phyloP scores from a whole-genome alignment of 2,888 invertebrate genomes.

The Neoscelio sp. region DNA sequence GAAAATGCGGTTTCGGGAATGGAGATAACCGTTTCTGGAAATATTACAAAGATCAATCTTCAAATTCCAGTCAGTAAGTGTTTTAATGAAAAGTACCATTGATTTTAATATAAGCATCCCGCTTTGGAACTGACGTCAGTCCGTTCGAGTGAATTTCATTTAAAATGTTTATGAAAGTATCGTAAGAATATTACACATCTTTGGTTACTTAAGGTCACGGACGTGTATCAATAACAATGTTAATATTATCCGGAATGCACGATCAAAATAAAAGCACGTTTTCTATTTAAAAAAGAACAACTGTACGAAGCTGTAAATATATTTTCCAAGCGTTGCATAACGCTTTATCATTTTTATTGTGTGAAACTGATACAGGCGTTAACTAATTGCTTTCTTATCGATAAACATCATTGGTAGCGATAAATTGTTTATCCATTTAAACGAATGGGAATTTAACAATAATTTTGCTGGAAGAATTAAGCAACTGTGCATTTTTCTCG shows the following conservation, averaged over 20 bases:
- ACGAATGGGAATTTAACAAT: conserved; percentile 19
- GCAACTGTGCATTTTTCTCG: not conserved
- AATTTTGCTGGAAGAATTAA: conserved; percentile 9
- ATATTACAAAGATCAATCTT: conserved; percentile 67
- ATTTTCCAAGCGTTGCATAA: not conserved
- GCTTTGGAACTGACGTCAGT: no score
- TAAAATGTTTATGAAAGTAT: not conserved
- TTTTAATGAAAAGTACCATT: not conserved
- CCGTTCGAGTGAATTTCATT: no score
- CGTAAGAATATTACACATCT: not conserved
- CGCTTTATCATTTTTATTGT: not conserved
- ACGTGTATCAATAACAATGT: conserved; percentile 18
- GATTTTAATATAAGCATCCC: not conserved
- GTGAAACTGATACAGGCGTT: not conserved
- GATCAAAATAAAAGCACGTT: conserved; percentile 3
- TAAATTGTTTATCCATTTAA: conserved; percentile 7
- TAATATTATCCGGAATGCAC: conserved; percentile 16
- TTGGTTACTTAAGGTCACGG: conserved; percentile 28
- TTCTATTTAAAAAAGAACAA: not conserved
- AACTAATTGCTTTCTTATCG: conserved; percentile 21
- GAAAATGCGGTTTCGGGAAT: conserved; percentile 46
- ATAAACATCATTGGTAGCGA: conserved; percentile 1
- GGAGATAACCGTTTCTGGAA: conserved; percentile 68
- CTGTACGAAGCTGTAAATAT: not conserved
- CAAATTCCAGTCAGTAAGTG: conserved; percentile 68